Conservation (phyloP, 2,797 vertebrate species). For the Melanogrammus aeglefinus region DNA sequence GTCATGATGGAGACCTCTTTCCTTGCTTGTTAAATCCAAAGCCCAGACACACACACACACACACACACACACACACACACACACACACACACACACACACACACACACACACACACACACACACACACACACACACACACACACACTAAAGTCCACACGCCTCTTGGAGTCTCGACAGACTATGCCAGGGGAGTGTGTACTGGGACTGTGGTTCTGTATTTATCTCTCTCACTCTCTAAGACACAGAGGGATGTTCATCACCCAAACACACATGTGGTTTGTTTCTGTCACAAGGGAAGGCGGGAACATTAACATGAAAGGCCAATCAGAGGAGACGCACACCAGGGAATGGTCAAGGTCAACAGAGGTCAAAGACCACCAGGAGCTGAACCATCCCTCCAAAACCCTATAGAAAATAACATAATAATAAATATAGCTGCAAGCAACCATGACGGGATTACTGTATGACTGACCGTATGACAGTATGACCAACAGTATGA, state of each 20-base stretch:
- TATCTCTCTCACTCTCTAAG: not conserved
- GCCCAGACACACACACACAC: not conserved
- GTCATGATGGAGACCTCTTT: conserved; percentile 25
- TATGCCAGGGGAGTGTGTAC: not conserved
- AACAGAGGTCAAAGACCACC: no score
- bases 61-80: not conserved
- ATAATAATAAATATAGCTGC: no score
- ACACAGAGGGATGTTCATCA: not conserved
- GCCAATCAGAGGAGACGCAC: no score
- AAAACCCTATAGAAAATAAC: no score
- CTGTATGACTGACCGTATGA: no score
- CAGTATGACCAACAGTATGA: no score
- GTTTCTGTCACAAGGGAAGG: no score
- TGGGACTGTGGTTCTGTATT: not conserved
- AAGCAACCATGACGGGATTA: no score
- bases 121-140: not conserved
- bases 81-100: not conserved
- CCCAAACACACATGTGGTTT: not conserved
- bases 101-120: not conserved
- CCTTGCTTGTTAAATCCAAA: conserved; percentile 16
- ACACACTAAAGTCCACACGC: not conserved
- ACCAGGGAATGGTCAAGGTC: no score
- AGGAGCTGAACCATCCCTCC: no score
- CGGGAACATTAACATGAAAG: no score
- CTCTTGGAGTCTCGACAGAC: not conserved